These are phyloP conservation scores for Catostomus latipinnis DNA, from an alignment of 2,797 vertebrate species.

Conservation along the genomic window DNA sequence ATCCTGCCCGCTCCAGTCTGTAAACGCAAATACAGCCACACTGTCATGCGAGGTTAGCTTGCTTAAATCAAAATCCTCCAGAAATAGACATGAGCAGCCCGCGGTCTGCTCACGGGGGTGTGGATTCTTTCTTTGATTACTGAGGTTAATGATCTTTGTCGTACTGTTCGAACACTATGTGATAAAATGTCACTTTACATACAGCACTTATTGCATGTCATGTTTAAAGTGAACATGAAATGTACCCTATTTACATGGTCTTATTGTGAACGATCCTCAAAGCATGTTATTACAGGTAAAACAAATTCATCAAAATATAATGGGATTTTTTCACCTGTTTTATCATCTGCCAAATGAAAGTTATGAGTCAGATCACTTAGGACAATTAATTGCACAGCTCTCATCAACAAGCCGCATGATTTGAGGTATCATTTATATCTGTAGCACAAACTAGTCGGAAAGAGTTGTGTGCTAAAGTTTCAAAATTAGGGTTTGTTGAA, in stretches of 20 bases:
- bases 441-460: too few relatives aligned
- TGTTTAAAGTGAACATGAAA: background rate
- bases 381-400: too few relatives aligned
- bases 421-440: too few relatives aligned
- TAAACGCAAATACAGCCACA: constrained; percentile 63
- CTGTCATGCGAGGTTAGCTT: constrained; percentile 73
- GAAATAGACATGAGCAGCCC: constrained; percentile 59
- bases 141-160: constrained; percentile 22
- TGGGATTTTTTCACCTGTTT: too few relatives aligned
- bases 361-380: too few relatives aligned
- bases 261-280: background rate
- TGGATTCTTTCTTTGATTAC: constrained; percentile 20
- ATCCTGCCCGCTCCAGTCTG: constrained; percentile 62
- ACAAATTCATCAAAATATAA: too few relatives aligned
- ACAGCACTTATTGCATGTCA: background rate
- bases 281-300: too few relatives aligned
- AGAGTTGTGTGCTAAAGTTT: too few relatives aligned
- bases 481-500: too few relatives aligned
- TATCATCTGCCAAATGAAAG: too few relatives aligned
- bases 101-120: background rate
- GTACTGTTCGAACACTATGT: background rate
- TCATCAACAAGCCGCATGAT: too few relatives aligned
- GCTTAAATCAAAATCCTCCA: constrained; percentile 62
- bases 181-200: background rate
- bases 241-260: too few relatives aligned